Percentiles rank a stretch among this genome's conserved stretches.
phyloP scores from a whole-genome alignment of 2,113 vertebrate species.

The Oreochromis tanganicae region DNA sequence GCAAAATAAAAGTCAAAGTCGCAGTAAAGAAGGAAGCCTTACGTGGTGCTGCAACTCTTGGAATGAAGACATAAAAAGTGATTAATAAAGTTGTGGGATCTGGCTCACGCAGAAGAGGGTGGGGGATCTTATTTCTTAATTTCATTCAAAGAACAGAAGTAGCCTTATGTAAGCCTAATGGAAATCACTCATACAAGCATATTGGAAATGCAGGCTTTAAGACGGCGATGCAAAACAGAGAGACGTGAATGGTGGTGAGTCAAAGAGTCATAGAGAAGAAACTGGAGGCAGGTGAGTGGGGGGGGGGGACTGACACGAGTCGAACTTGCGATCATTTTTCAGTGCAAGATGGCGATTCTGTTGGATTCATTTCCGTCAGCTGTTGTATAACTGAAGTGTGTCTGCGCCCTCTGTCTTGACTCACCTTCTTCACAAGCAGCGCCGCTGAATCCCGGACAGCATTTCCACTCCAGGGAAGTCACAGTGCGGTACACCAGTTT shows the following conservation, averaged over 20 bases:
- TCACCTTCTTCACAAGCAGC: constrained; percentile 84
- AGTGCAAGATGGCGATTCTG: background rate
- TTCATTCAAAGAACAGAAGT: constrained; percentile 34
- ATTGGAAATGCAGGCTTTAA: background rate
- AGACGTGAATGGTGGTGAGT: background rate
- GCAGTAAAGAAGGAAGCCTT: constrained; percentile 11
- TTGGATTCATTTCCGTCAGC: background rate
- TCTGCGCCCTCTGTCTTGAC: background rate
- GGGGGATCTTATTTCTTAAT: constrained; percentile 43
- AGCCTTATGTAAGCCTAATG: constrained; percentile 42
- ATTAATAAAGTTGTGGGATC: constrained; percentile 34
- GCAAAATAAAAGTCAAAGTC: constrained; percentile 33
- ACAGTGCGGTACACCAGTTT: constrained; percentile 87
- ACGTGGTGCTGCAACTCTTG: background rate
- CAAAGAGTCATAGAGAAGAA: background rate
- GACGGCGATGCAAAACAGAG: background rate
- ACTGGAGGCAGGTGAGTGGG: background rate
- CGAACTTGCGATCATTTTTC: background rate
- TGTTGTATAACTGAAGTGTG: background rate
- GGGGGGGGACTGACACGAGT: background rate
- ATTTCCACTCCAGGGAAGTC: constrained; percentile 88
- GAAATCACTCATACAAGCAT: constrained; percentile 18
- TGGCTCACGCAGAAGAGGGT: constrained; percentile 9
- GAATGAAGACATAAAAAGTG: constrained; percentile 28
- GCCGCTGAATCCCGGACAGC: constrained; percentile 85